Percentiles rank a stretch among this genome's conserved stretches.
Evolutionary conservation across 1,140 invertebrate genomes (phyloP).

Genomic region (Dendrolimus kikuchii): DNA sequence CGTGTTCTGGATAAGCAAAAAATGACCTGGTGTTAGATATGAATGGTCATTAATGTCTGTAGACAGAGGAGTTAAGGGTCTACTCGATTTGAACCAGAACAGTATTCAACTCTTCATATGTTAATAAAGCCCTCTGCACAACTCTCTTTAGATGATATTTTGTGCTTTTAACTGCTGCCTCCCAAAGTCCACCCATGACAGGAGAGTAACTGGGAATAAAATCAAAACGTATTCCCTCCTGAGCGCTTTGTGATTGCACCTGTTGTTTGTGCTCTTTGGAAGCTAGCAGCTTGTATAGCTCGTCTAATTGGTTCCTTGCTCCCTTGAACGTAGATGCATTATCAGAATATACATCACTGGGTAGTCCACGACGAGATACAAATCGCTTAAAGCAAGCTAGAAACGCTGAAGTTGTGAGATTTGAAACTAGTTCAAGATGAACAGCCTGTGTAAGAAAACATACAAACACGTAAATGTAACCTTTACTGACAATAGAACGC

Average conservation of each 20-base stretch:
- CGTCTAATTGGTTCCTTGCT: conserved; percentile 2
- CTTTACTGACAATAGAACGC: conserved; percentile 6
- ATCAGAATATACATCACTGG: conserved; percentile 37
- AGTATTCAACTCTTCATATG: conserved; percentile 9
- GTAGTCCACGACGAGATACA: conserved; percentile 36
- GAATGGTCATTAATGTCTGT: conserved; percentile 2
- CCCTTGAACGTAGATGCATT: conserved; percentile 17
- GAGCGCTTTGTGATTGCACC: neutral
- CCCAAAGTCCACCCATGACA: conserved; percentile 35
- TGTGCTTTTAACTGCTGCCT: conserved; percentile 13
- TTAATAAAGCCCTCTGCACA: conserved; percentile 19
- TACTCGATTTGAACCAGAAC: conserved; percentile 21
- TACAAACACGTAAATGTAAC: conserved; percentile 12
- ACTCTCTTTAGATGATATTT: conserved; percentile 41
- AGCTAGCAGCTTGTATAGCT: neutral
- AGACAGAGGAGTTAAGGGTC: neutral
- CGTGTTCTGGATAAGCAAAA: no score
- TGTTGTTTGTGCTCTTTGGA: neutral
- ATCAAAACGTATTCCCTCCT: conserved; percentile 16
- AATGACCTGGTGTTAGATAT: no score
- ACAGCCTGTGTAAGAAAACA: conserved; percentile 14
- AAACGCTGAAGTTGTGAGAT: conserved; percentile 35
- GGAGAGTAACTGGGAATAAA: conserved; percentile 42
- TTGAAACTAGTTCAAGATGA: conserved; percentile 15
- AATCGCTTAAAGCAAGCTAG: conserved; percentile 48